A percentile compares a stretch with the other conserved stretches of the same genome.
Conservation (phyloP, 2,888 invertebrate genomes). For the Ophion ventricosus region DNA sequence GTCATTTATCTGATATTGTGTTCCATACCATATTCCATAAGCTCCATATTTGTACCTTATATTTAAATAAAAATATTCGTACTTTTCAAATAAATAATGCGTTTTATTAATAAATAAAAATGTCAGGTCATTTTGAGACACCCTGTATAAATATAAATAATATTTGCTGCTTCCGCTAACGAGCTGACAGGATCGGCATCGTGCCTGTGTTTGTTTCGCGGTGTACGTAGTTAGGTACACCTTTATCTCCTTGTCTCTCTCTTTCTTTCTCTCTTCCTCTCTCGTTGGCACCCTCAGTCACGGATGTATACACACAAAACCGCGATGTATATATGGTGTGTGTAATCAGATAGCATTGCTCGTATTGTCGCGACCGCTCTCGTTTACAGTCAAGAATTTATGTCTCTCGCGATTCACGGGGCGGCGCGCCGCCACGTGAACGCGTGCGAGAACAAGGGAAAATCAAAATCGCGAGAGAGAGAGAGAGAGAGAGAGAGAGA, state of each 20-base stretch:
- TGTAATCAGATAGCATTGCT: slow-evolving; percentile 69
- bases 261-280: slow-evolving; percentile 17
- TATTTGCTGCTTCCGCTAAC: slow-evolving; percentile 52
- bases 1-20: no score
- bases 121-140: no score
- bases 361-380: slow-evolving; percentile 51
- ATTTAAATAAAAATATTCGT: no score
- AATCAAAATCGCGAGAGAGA: slow-evolving; percentile 24
- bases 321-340: slow-evolving; percentile 35
- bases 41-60: no score
- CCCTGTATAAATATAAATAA: slow-evolving; percentile 21
- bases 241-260: slow-evolving; percentile 32
- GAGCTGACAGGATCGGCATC: slow-evolving; percentile 61
- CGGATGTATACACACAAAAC: slow-evolving; percentile 53
- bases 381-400: slow-evolving; percentile 66
- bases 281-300: slow-evolving; percentile 34
- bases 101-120: no score
- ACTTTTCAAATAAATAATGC: no score
- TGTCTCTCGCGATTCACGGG: slow-evolving; percentile 42
- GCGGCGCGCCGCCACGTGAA: slow-evolving; percentile 7
- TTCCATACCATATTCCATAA: no score
- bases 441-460: slow-evolving; percentile 19
- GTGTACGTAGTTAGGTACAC: slow-evolving; percentile 63
- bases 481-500: slow-evolving; percentile 18
- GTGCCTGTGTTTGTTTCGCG: slow-evolving; percentile 62